A percentile compares a stretch with the other conserved stretches of the same genome.
Evolutionary conservation across 2,888 invertebrate genomes (phyloP).

Genomic region (Asteroscopus sphinx): DNA sequence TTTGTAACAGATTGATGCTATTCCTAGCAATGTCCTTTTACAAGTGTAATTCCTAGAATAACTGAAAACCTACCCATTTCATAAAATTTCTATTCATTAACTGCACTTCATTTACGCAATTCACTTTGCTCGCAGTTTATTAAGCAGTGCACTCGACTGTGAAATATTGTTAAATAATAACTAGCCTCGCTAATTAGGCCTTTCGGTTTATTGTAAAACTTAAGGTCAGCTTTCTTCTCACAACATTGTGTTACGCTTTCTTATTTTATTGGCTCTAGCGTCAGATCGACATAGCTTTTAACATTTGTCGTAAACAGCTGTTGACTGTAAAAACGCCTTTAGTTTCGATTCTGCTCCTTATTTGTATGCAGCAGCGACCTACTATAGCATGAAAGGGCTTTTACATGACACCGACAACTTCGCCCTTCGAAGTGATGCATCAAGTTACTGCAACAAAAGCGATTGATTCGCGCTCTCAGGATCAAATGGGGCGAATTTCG

Average conservation of each 20-base stretch:
- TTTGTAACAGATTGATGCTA: too few species aligned
- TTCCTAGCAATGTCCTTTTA: too few species aligned
- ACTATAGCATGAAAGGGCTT: conserved; percentile 31
- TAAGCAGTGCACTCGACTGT: conserved; percentile 59
- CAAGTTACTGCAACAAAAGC: conserved; percentile 85
- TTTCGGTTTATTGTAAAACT: conserved; percentile 64
- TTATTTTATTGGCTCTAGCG: conserved; percentile 55
- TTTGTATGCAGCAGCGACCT: conserved; percentile 28
- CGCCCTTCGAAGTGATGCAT: conserved; percentile 71
- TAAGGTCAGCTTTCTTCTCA: conserved; percentile 53
- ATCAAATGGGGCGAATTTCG: conserved; percentile 87
- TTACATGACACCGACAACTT: conserved; percentile 51
- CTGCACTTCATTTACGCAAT: conserved; percentile 41
- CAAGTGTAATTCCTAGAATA: too few species aligned
- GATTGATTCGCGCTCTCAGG: conserved; percentile 85
- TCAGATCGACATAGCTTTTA: conserved; percentile 36
- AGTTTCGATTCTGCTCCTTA: conserved; percentile 41
- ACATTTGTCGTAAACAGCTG: conserved; percentile 59
- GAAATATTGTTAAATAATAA: conserved; percentile 66
- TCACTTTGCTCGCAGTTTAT: conserved; percentile 55
- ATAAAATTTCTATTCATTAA: conserved; percentile 26
- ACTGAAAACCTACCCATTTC: conserved; percentile 5
- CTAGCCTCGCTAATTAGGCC: conserved; percentile 63
- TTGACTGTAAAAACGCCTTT: conserved; percentile 40
- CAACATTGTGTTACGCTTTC: conserved; percentile 59